Base-by-base conservation (phyloP, 2,113 vertebrate genomes). In the Murina feae region DNA sequence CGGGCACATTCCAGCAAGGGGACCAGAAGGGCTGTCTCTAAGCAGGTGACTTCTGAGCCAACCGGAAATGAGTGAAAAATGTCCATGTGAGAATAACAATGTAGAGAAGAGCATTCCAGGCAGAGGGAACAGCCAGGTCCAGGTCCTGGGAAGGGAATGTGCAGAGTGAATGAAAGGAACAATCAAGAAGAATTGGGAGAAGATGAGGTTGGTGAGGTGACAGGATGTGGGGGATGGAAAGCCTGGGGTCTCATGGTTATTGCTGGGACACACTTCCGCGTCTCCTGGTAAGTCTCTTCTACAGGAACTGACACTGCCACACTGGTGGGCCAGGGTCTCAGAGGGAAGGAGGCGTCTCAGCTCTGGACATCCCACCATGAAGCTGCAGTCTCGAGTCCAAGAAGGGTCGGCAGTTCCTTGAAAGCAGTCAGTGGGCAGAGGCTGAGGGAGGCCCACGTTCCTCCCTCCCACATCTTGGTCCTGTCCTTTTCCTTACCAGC, bases 1-100 rank as follows among this genome's bases (percentile, higher is more conserved):
- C 1, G 0, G 9, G 44, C 1, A 11, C 14, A 0, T 12, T 3
- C 4, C 4, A 44, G 66, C 16, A 2, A 66, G 32, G 74, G 9
- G 35, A 25, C 35, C 12, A 9, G 9, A 23, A 39, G 37, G 71
- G 75, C 13, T 49, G 23, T 65, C 74, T 81, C 60, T 16, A 10
- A n/a, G 60, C 37, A 78, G 79, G 39, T 23, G 66, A 66, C n/a
- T 39, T 32, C 51, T 53, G 78, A 49, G 42, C 66, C 30, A 32
- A 58, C 9, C 1, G 0, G 49, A 69, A 55, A 32, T 76, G n/a
- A 44, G 42, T 6, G 60, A 5, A 23, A 18, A 28, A 75, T 13
- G 17, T 13, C 3, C 23, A 0, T 0, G 0, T 7, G 78, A 32
- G 30, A 80, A 69, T 14, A 28, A 49, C 44, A 44, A 49, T 49